Evolutionary conservation across 2,113 vertebrate species (phyloP).

Genomic region (Gymnorhina tibicen): DNA sequence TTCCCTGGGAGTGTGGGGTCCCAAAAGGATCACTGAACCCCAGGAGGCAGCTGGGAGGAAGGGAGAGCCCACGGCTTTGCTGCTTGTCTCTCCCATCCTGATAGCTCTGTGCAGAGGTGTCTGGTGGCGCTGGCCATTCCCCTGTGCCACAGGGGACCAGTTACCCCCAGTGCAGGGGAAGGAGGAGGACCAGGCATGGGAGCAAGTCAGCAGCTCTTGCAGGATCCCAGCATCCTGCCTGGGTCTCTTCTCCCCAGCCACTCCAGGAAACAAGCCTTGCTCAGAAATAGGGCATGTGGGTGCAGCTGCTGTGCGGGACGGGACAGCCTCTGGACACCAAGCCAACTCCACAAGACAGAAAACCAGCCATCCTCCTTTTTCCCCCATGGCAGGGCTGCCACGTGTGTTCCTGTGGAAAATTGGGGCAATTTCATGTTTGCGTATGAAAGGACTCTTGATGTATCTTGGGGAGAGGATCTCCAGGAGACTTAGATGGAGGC

Average conservation of each 20-base stretch:
- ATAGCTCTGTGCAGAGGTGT: neutral
- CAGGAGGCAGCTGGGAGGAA: neutral
- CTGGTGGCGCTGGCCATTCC: neutral
- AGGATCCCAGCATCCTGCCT: neutral
- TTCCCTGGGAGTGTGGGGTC: neutral
- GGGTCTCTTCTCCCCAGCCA: neutral
- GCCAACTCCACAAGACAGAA: neutral
- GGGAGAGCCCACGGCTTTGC: neutral
- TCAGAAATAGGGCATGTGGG: neutral
- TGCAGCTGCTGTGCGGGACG: accelerated
- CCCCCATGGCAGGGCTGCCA: accelerated
- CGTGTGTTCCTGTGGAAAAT: neutral
- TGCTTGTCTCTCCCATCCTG: neutral
- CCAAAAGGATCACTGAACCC: neutral
- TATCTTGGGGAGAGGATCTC: neutral
- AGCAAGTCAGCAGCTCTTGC: neutral
- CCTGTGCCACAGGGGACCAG: neutral
- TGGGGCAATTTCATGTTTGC: neutral
- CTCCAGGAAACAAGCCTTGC: neutral
- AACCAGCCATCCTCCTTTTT: neutral
- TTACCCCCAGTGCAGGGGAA: neutral
- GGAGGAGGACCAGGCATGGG: neutral
- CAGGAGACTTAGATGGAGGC: neutral
- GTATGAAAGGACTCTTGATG: accelerated
- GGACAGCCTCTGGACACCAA: accelerated